phyloP scores from a whole-genome alignment of 1,140 invertebrate species.

The Zaprionus capensis region DNA sequence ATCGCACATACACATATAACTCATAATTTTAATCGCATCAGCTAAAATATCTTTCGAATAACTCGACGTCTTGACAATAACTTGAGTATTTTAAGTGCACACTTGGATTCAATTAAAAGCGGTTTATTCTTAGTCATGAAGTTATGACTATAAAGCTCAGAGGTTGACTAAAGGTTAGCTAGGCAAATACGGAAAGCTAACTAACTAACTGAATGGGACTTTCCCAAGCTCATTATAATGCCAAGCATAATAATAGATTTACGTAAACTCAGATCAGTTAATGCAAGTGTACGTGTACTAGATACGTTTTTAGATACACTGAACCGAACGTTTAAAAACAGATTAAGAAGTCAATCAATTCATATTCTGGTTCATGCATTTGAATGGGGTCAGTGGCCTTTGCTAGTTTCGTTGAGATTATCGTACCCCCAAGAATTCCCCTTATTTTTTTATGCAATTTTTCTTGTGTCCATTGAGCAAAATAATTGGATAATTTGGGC shows the following conservation, averaged over 20 bases:
- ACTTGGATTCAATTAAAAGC: background rate
- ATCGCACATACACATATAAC: background rate
- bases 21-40: background rate
- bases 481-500: background rate
- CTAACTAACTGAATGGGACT: background rate
- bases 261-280: background rate
- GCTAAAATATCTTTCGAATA: background rate
- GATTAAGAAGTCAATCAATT: too few species aligned
- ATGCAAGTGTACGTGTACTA: background rate
- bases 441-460: background rate
- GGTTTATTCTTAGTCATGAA: slow-evolving; percentile 3
- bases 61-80: background rate
- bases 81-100: background rate
- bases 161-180: background rate
- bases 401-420: too few species aligned
- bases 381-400: too few species aligned
- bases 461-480: background rate
- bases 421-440: background rate
- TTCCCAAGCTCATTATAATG: background rate
- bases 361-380: too few species aligned
- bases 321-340: too few species aligned
- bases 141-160: background rate
- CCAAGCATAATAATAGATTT: background rate
- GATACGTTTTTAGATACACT: background rate
- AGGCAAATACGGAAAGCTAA: background rate